Evolutionary conservation across 1,140 invertebrate genomes (phyloP).

Genomic region (Drosophila lacertosa): DNA sequence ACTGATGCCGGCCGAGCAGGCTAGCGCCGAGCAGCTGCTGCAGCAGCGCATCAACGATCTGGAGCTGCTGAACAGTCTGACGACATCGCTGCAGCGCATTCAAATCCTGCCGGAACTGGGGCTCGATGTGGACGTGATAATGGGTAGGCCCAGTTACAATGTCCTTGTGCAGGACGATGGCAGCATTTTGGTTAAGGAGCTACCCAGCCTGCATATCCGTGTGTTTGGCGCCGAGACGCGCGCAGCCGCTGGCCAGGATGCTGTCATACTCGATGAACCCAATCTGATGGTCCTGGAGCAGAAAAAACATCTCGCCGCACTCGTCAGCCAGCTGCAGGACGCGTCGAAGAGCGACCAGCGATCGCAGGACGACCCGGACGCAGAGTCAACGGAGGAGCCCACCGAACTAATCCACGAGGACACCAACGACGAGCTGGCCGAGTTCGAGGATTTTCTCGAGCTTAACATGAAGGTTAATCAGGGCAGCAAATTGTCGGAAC

Average conservation of each 20-base stretch:
- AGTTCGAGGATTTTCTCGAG: neutral
- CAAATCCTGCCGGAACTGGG: constrained; percentile 24
- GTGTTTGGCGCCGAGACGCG: constrained; percentile 16
- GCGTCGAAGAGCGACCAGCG: neutral
- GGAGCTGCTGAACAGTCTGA: constrained; percentile 44
- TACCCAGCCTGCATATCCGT: constrained; percentile 34
- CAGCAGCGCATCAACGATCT: constrained; percentile 48
- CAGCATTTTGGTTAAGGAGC: constrained; percentile 41
- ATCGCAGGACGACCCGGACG: no score
- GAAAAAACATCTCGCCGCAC: neutral
- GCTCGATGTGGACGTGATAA: constrained; percentile 28
- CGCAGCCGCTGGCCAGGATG: constrained; percentile 25
- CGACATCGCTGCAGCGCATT: constrained; percentile 42
- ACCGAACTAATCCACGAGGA: neutral
- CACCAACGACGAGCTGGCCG: neutral
- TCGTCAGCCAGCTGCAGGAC: neutral
- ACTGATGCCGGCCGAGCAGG: constrained; percentile 34
- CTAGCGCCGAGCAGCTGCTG: constrained; percentile 6
- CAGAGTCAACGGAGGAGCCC: neutral
- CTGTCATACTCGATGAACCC: neutral
- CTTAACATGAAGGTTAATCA: no score
- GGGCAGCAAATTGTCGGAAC: neutral
- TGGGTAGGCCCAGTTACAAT: constrained; percentile 38
- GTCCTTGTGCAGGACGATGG: constrained; percentile 37
- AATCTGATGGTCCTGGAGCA: neutral